Conservation (phyloP, 2,888 invertebrate genomes). For the Anoncus sp. region DNA sequence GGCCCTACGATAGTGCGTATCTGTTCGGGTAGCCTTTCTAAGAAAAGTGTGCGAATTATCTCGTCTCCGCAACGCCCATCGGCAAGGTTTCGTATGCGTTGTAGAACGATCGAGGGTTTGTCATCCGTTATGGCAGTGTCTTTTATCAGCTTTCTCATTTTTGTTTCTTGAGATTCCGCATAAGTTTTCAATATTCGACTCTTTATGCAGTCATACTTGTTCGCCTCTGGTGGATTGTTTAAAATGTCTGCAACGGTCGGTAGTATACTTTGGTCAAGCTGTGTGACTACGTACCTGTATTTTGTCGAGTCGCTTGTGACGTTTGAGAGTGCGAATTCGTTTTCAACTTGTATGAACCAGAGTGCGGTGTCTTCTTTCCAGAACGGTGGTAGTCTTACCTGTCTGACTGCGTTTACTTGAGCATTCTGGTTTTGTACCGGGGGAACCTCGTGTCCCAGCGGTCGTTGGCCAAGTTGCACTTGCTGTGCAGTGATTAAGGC, state of each 20-base stretch:
- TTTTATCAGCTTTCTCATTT: slow-evolving; percentile 44
- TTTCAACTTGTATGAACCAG: slow-evolving; percentile 61
- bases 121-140: slow-evolving; percentile 56
- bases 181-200: slow-evolving; percentile 47
- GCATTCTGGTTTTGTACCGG: no score
- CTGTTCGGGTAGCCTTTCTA: slow-evolving; percentile 35
- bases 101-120: slow-evolving; percentile 57
- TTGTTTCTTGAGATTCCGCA: slow-evolving; percentile 41
- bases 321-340: slow-evolving; percentile 38
- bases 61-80: slow-evolving; percentile 35
- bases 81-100: slow-evolving; percentile 48
- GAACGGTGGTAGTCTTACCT: slow-evolving; percentile 59
- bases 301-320: slow-evolving; percentile 43
- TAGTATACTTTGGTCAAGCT: slow-evolving; percentile 48
- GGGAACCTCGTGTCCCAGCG: no score
- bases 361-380: slow-evolving; percentile 56
- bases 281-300: slow-evolving; percentile 43
- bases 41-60: slow-evolving; percentile 42
- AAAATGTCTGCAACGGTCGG: slow-evolving; percentile 56
- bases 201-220: slow-evolving; percentile 53
- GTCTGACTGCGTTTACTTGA: no score
- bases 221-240: slow-evolving; percentile 28
- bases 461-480: no score
- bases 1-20: slow-evolving; percentile 14
- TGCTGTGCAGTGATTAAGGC: no score